A percentile compares a stretch with the other conserved stretches of the same genome.
These are phyloP conservation scores for Clarias platycephalus DNA, from an alignment of 2,797 vertebrate genomes.

Conservation along the genomic window DNA sequence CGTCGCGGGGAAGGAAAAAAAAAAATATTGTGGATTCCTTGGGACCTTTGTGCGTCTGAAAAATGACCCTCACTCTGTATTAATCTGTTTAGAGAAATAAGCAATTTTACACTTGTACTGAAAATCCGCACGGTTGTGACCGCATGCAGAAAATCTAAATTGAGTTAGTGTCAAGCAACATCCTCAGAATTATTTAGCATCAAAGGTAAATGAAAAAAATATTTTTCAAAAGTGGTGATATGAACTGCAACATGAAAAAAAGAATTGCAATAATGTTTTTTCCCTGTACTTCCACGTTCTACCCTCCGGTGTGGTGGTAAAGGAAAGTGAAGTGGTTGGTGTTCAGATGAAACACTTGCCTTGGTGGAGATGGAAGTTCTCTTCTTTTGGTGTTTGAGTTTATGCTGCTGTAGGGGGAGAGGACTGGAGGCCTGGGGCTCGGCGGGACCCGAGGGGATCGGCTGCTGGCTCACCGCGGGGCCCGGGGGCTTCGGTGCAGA, in stretches of 20 bases:
- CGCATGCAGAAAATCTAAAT: neutral
- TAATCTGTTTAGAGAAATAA: neutral
- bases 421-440: constrained; percentile 93
- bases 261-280: no score
- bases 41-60: no score
- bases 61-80: no score
- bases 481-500: constrained; percentile 81
- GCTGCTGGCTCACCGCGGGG: constrained; percentile 82
- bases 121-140: neutral
- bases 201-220: neutral
- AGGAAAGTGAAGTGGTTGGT: neutral
- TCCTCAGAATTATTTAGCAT: neutral
- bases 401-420: constrained; percentile 94
- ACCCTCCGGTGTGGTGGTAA: neutral
- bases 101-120: neutral
- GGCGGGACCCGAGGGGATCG: constrained; percentile 87
- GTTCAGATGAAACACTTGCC: constrained; percentile 61
- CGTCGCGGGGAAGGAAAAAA: no score
- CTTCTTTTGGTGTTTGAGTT: constrained; percentile 96
- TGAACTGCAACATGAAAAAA: no score
- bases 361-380: constrained; percentile 91
- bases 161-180: neutral
- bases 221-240: no score
- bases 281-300: no score
- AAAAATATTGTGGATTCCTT: no score